Evolutionary conservation across 2,797 vertebrate species (phyloP).

Genomic region (Mycteria americana): DNA sequence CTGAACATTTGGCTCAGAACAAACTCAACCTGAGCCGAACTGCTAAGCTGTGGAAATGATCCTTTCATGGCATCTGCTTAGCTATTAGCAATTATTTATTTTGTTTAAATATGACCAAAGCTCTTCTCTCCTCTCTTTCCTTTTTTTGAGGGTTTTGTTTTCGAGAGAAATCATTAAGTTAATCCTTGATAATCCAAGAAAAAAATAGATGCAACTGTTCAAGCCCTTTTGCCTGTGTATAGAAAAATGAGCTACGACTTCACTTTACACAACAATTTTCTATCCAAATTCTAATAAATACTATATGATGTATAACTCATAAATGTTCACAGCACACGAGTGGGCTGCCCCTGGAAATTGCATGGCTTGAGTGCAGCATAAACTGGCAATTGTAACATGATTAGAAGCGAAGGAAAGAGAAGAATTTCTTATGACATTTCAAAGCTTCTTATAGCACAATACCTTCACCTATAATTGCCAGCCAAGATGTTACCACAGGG

Average conservation of each 20-base stretch:
- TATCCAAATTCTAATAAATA: not conserved
- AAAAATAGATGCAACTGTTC: not conserved
- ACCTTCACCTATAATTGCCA: conserved; percentile 36
- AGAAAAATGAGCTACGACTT: not conserved
- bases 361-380: not conserved
- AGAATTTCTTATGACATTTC: conserved; percentile 46
- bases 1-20: not conserved
- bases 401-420: conserved; percentile 14
- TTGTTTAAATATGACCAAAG: not conserved
- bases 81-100: not conserved
- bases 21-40: not conserved
- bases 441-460: conserved; percentile 56
- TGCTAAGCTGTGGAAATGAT: not conserved
- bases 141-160: not conserved
- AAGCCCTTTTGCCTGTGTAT: not conserved
- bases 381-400: not conserved
- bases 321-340: not conserved
- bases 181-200: not conserved
- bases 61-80: not conserved
- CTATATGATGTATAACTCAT: not conserved
- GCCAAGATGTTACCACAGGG: not conserved
- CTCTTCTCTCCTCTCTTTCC: not conserved
- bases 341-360: not conserved
- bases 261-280: not conserved
- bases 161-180: not conserved